Base-by-base conservation (phyloP, 2,888 invertebrate genomes). In the Ichneumon xanthorius region DNA sequence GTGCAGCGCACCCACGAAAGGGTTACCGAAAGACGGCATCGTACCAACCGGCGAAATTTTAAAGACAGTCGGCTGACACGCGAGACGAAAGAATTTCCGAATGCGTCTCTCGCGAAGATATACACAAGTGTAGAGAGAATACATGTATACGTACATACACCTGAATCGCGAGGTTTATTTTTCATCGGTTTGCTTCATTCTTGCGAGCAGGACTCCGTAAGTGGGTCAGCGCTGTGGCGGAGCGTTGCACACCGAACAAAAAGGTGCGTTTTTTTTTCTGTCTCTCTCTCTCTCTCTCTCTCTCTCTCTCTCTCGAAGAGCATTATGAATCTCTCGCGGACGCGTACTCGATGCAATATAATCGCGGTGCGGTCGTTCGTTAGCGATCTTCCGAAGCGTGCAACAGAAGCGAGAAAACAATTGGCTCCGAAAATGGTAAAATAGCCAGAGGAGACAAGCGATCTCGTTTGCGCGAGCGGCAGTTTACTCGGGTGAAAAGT, bases 171-270 rank as follows among this genome's bases (percentile, higher is more conserved):
- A 19, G 65, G 26, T 61, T 58, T 75, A 37, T 63, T 30, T 55
- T 19, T 55, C 50, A n/a, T 14, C 53, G 63, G 22, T 48, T 63
- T 61, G 40, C 67, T 72, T 77, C 72, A 22, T 73, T 70, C 68
- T 68, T 68, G 45, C 26, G 22, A 48, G 55, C 71, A 45, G 16
- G 22, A n/a, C 30, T 61, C 61, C n/a, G 61, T 70, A 84, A 71
- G 84, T 84, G 68, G 84, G 80, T 84, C 80, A 80, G 71, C 37
- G 67, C 80, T 78, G 72, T 14, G 61, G 50, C 72, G 80, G 77
- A 50, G 40, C 61, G 30, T 75, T 77, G 11, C 22, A 40, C 26
- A 22, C 37, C 16, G 63, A 50, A 53, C 40, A 19, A 19, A 16
- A 11, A 67, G 33, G n/a, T 65, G 5, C 40, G 9, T 9, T 37